These are phyloP conservation scores for Cinclus mexicanus DNA, from an alignment of 2,113 vertebrate species.

Conservation along the genomic window DNA sequence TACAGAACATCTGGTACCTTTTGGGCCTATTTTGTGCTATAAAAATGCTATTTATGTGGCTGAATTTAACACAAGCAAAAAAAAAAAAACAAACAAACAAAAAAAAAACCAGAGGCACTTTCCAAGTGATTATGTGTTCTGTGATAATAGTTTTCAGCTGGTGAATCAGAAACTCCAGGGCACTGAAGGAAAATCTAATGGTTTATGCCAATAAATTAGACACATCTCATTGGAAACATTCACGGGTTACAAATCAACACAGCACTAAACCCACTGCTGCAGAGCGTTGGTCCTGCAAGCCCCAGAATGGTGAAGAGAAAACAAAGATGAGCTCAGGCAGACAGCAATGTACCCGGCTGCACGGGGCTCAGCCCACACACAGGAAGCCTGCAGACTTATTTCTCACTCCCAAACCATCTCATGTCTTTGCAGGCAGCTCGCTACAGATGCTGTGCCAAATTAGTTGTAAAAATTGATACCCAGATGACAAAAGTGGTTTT, in stretches of 20 bases:
- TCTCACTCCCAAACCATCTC: constrained; percentile 6
- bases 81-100: not conserved
- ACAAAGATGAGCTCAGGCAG: constrained; percentile 7
- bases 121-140: constrained; percentile 6
- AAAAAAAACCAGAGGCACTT: not conserved
- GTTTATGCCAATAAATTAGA: constrained; percentile 26
- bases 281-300: not conserved
- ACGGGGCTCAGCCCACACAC: not conserved
- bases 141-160: constrained; percentile 16
- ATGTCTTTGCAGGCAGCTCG: not conserved
- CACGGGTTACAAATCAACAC: not conserved
- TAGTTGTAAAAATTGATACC: constrained; percentile 49
- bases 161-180: constrained; percentile 46
- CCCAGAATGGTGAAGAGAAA: not conserved
- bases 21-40: not conserved
- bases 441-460: constrained; percentile 14
- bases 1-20: not conserved
- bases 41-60: not conserved
- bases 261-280: not conserved
- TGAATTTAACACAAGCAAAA: not conserved
- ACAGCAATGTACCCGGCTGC: not conserved
- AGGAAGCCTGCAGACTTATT: constrained; percentile 28
- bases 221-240: not conserved
- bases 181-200: constrained; percentile 4
- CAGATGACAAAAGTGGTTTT: constrained; percentile 23